Base-by-base conservation (phyloP, 2,888 invertebrate genomes). In the Homarus gammarus region DNA sequence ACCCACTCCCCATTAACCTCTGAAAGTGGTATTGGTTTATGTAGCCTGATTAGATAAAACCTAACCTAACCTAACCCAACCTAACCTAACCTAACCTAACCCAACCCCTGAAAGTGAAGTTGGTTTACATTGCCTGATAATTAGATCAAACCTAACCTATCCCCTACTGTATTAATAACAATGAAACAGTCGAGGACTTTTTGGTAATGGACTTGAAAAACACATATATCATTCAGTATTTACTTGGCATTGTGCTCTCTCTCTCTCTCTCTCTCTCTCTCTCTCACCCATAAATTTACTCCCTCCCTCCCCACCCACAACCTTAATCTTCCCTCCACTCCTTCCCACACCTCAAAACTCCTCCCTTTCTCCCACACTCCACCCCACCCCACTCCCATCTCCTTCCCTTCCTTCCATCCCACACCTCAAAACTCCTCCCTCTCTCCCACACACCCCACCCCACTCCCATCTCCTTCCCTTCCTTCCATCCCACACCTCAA, bases 251-350 rank as follows among this genome's bases (percentile, higher is more conserved):
- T 27, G 18, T 31, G 10, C 38, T 73, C 73, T 73, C 75, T 75
- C 75, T 75, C 75, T 75, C 75, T 75, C 75, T 8, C 44, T n/a
- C 38, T 36, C 33, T 22, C 33, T 73, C 73, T 33, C 73, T 33
- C 8, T n/a, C 22, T 18, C 68, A 27, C 27, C 68, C 68, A 68
- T 1, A 56, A 44, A 5, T 5, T 44, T 5, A 44, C 44, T 22
- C 15, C 2, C 15, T 5, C 22, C 56, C 15, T 56, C 6, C 15
- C 56, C 72, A 38, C 15, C 72, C 72, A n/a, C 18, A 68, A 68
- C 31, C 68, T 68, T 15, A 5, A 73, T 8, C 27, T 5, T 31
- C 18, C 12, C 27, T 36, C 70, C 70, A 70, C 36, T 22, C 22
- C 36, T 31, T 31, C 22, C 70, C 1, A 70, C 36, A 6, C 5